phyloP scores from a whole-genome alignment of 30 jellyfish, hydroid and myxozoan genomes.

The Haliclystus octoradiatus region DNA sequence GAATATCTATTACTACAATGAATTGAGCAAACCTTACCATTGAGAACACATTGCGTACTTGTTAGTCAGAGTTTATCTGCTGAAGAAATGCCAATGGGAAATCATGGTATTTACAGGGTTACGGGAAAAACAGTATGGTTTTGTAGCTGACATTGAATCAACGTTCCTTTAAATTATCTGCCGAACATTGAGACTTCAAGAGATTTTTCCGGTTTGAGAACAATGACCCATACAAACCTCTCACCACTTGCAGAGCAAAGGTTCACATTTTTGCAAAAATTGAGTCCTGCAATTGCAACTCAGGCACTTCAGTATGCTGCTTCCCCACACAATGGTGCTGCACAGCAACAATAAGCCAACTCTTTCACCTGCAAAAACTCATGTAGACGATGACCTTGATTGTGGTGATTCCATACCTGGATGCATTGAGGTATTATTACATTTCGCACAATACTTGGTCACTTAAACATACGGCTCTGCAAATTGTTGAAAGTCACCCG shows the following conservation, averaged over 20 bases:
- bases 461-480: neutral
- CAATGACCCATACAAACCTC: constrained; percentile 10
- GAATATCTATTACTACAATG: too few species aligned
- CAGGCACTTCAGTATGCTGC: constrained; percentile 8
- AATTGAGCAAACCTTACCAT: too few species aligned
- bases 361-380: neutral
- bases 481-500: neutral
- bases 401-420: neutral
- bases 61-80: too few species aligned
- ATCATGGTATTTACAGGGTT: constrained; percentile 21
- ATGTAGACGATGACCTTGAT: neutral
- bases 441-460: neutral
- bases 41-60: too few species aligned
- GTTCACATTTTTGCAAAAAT: constrained; percentile 26
- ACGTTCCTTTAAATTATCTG: constrained; percentile 16
- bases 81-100: too few species aligned
- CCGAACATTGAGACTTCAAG: constrained; percentile 16
- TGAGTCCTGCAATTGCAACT: constrained; percentile 6
- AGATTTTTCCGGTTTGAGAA: constrained; percentile 31
- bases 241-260: constrained; percentile 3
- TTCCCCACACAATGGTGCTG: too few species aligned
- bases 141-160: constrained; percentile 22
- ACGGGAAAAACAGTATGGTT: constrained; percentile 11
- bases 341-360: neutral
- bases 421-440: neutral